Evolutionary conservation across 2,797 vertebrate genomes (phyloP).

Genomic region (Gobio occitaniae): DNA sequence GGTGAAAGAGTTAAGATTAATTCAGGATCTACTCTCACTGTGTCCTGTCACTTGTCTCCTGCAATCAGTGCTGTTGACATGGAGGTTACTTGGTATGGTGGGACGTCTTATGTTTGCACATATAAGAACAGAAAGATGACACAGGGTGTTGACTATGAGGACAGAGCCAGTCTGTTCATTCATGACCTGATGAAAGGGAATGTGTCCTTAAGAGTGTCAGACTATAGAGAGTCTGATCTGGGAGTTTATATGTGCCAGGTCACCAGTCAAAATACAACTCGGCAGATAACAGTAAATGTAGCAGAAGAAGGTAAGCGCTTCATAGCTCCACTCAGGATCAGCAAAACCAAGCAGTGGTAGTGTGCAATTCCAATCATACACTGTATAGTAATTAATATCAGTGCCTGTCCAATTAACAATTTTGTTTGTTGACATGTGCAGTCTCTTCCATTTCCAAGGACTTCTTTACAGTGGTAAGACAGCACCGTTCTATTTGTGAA

Average conservation of each 20-base stretch:
- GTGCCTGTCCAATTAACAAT: background rate
- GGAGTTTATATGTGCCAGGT: slow-evolving; percentile 40
- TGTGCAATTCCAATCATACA: background rate
- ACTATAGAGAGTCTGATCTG: slow-evolving; percentile 17
- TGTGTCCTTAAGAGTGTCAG: slow-evolving; percentile 42
- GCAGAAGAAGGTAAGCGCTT: slow-evolving; percentile 3
- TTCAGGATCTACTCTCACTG: slow-evolving; percentile 11
- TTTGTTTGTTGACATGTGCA: slow-evolving; percentile 5
- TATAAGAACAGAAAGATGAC: slow-evolving; percentile 21
- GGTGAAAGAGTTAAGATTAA: slow-evolving; percentile 8
- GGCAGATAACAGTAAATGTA: slow-evolving; percentile 16
- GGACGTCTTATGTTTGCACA: slow-evolving; percentile 14
- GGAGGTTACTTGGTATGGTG: slow-evolving; percentile 51
- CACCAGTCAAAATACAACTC: background rate
- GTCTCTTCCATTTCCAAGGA: background rate
- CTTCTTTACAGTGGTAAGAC: slow-evolving; percentile 20
- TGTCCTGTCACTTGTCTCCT: slow-evolving; percentile 53
- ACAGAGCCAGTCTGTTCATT: slow-evolving; percentile 47
- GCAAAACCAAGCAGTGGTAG: background rate
- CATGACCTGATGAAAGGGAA: slow-evolving; percentile 47
- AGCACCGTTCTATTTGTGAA: background rate
- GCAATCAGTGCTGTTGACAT: slow-evolving; percentile 39
- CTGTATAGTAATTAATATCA: background rate
- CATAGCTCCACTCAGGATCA: background rate
- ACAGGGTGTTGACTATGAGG: slow-evolving; percentile 38